Conservation (phyloP, 2,113 vertebrate species). For the Turdus rufiventris region DNA sequence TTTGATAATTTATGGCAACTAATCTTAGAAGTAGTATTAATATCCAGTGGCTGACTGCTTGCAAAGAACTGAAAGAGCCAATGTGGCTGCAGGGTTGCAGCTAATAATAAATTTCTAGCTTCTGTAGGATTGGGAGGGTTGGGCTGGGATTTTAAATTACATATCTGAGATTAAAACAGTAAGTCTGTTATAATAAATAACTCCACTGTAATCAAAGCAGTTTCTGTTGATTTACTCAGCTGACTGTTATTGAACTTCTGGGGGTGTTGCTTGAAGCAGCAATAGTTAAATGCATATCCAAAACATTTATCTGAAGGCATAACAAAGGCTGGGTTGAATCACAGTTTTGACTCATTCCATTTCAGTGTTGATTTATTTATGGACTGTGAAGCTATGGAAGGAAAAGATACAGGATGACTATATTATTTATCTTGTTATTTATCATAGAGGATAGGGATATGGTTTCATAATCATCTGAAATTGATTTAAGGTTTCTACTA, state of each 20-base stretch:
- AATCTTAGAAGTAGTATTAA: neutral
- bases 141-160: neutral
- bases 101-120: neutral
- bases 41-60: neutral
- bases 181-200: neutral
- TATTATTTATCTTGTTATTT: constrained; percentile 22
- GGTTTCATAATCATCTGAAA: neutral
- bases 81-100: neutral
- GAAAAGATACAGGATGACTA: neutral
- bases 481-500: neutral
- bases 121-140: neutral
- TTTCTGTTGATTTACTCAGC: neutral
- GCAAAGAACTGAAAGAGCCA: neutral
- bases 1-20: neutral
- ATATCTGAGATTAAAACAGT: neutral
- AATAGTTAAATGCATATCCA: neutral
- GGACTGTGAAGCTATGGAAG: neutral
- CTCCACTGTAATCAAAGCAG: neutral
- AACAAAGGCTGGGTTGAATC: neutral
- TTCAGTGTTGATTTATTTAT: constrained; percentile 28
- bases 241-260: neutral
- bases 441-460: neutral
- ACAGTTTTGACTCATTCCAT: neutral
- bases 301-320: neutral
- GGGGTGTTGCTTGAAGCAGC: neutral